These are phyloP conservation scores for Heloderma charlesbogerti DNA, from an alignment of 2,113 vertebrate species.

Conservation along the genomic window DNA sequence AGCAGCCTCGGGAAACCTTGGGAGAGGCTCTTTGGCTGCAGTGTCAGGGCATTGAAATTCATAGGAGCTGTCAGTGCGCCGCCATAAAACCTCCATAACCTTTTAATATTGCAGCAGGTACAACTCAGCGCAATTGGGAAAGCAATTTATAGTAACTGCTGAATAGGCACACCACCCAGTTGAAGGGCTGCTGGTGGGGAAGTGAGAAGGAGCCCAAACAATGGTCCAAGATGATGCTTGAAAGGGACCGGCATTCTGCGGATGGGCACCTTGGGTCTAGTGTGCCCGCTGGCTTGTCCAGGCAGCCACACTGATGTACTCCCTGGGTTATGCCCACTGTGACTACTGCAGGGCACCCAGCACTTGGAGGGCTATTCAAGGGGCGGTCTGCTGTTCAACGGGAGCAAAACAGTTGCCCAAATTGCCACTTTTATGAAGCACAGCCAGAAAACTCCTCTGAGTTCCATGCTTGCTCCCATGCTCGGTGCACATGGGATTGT, in stretches of 20 bases:
- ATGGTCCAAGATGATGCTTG: background rate
- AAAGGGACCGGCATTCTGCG: background rate
- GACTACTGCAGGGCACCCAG: no score
- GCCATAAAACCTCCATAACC: background rate
- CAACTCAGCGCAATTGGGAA: conserved; percentile 20
- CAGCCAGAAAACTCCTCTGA: background rate
- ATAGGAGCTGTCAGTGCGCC: rapidly evolving
- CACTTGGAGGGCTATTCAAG: no score
- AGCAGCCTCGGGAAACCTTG: background rate
- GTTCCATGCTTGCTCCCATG: background rate
- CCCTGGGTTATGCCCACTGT: background rate
- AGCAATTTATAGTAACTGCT: conserved; percentile 25
- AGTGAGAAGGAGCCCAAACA: background rate
- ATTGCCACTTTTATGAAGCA: no score
- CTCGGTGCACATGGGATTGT: background rate
- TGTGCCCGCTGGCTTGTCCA: background rate
- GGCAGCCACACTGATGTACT: background rate
- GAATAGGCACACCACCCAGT: background rate
- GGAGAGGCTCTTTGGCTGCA: background rate
- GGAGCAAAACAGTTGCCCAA: no score
- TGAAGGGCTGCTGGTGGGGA: background rate
- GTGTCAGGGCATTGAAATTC: background rate
- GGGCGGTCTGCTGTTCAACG: no score
- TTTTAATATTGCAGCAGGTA: conserved; percentile 32
- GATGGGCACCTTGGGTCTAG: no score